Conservation (phyloP, 2,113 vertebrate genomes). For the Myanophis thanlyinensis region DNA sequence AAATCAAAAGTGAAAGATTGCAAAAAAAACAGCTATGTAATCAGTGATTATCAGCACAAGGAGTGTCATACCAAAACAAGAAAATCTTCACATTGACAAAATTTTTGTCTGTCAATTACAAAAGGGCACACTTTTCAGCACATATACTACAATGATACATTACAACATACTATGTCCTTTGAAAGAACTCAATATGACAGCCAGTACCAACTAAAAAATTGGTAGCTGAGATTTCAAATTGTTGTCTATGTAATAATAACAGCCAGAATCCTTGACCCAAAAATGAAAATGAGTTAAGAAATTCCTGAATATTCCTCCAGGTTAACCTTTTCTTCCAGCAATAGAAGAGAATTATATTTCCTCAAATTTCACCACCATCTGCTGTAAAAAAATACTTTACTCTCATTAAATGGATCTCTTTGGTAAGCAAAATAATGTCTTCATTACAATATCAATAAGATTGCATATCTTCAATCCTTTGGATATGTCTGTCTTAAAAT, state of each 20-base stretch:
- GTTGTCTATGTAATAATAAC: neutral
- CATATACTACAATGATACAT: neutral
- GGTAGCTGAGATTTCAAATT: neutral
- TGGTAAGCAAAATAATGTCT: neutral
- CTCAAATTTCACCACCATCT: neutral
- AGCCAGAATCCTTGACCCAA: neutral
- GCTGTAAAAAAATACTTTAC: neutral
- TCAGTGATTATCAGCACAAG: neutral
- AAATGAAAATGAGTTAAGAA: neutral
- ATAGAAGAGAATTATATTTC: neutral
- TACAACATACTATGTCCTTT: neutral
- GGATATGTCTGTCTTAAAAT: neutral
- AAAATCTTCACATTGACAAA: neutral
- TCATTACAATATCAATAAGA: neutral
- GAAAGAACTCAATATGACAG: neutral
- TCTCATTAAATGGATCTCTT: neutral
- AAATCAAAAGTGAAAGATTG: neutral
- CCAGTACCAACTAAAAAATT: neutral
- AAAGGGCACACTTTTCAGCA: neutral
- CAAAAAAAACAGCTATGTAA: neutral
- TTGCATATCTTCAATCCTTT: neutral
- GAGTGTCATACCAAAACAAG: neutral
- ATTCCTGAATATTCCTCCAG: neutral
- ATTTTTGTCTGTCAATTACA: neutral
- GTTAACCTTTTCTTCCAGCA: neutral